Evolutionary conservation across 2,113 vertebrate species (phyloP).

Genomic region (Protobothrops flavoviridis): DNA sequence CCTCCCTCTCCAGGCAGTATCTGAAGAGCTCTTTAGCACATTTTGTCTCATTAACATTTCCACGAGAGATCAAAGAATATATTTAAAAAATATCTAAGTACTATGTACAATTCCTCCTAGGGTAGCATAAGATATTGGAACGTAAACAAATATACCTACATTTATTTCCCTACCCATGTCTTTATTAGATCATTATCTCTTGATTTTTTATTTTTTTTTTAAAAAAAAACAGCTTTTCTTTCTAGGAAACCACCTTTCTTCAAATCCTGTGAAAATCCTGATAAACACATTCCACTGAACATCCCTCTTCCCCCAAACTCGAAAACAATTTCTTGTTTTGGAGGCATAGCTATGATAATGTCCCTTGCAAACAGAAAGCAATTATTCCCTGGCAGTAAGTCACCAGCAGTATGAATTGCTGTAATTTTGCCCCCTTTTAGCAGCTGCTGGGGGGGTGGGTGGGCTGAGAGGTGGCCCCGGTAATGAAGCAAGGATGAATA

Average conservation of each 20-base stretch:
- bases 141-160: not conserved
- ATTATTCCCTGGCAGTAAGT: conserved; percentile 60
- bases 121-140: not conserved
- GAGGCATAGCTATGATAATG: conserved; percentile 38
- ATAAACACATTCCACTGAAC: conserved; percentile 29
- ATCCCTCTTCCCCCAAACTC: not conserved
- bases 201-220: conserved; percentile 36
- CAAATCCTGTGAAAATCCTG: not conserved
- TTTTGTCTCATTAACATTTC: conserved; percentile 88
- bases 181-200: conserved; percentile 59
- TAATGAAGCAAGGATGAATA: conserved; percentile 59
- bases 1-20: conserved; percentile 60
- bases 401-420: conserved; percentile 64
- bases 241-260: not conserved
- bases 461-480: conserved; percentile 57
- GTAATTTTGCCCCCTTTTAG: conserved; percentile 55
- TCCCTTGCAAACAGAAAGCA: conserved; percentile 55
- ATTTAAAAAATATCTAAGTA: conserved; percentile 56
- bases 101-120: conserved; percentile 35
- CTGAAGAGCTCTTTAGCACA: conserved; percentile 75
- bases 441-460: conserved; percentile 64
- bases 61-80: conserved; percentile 79
- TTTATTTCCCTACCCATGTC: conserved; percentile 45
- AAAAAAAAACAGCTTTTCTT: conserved; percentile 57
- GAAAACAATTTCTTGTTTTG: conserved; percentile 31